phyloP scores from a whole-genome alignment of 1,140 invertebrate genomes.

The Harpegnathos saltator region DNA sequence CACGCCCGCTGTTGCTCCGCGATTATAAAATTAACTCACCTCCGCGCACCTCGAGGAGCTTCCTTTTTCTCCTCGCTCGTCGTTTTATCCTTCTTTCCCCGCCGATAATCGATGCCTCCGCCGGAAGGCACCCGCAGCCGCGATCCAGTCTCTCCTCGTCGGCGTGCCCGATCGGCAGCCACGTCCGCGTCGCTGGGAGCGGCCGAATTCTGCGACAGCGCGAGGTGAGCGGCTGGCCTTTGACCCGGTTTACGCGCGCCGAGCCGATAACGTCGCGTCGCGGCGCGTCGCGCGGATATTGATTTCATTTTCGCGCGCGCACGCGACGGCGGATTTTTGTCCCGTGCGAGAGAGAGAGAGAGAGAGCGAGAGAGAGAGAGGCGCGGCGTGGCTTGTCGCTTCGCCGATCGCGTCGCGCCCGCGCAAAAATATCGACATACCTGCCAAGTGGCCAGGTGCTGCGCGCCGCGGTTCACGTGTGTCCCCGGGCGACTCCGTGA shows the following conservation, averaged over 20 bases:
- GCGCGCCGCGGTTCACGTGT: constrained; percentile 1
- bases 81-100: too few species aligned
- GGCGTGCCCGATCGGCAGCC: too few species aligned
- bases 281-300: not conserved
- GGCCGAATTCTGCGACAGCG: not conserved
- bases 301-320: constrained; percentile 15
- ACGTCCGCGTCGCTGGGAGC: too few species aligned
- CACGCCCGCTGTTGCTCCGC: too few species aligned
- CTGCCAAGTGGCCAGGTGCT: not conserved
- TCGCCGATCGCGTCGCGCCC: constrained; percentile 1
- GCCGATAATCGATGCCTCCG: not conserved
- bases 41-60: too few species aligned
- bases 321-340: not conserved
- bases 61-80: not conserved
- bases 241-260: not conserved
- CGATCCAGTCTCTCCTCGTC: too few species aligned
- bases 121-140: too few species aligned
- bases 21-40: constrained; percentile 46
- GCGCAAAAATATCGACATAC: constrained; percentile 45
- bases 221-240: not conserved
- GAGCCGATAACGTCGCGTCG: too few species aligned
- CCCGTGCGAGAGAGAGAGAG: too few species aligned
- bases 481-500: constrained; percentile 55
- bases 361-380: too few species aligned
- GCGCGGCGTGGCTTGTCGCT: too few species aligned